Evolutionary conservation across 2,113 vertebrate genomes (phyloP), one percentile per base, ranked within the genome.

Genomic region (Trichechus manatus): DNA sequence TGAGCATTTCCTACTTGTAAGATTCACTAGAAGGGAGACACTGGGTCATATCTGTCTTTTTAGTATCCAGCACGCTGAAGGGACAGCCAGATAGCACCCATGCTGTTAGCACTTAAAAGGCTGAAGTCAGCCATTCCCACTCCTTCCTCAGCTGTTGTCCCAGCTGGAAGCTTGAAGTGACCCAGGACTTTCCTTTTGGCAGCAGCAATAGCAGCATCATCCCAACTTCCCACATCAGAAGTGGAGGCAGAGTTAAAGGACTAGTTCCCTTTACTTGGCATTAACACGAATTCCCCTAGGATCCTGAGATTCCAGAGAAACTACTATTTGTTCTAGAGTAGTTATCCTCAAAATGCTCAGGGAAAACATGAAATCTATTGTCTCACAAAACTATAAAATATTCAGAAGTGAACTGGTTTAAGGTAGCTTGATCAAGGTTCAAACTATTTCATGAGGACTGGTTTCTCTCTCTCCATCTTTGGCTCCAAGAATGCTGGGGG

Each of bases 221-320:
- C 39, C 20, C 64, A 47, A 84, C 64, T 17, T 36, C n/a, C 63
- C 27, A 1, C 14, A 1, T 22, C 15, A 56, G 83, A 88, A 50
- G 56, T 42, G 10, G 0, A 47, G 31, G 1, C 68, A 47, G 44
- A 23, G 36, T 23, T 63, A 25, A 39, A 15, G 77, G 33, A 31
- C 5, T 3, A 23, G 81, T 36, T 91, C 68, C 68, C n/a, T 19
- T 85, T 59, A 36, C 59, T 61, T 56, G n/a, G 13, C 42, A 44
- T 72, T 47, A 42, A 44, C 27, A 7, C 25, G 33, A 66, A 29
- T 33, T 89, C 61, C 27, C 47, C 50, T 53, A 63, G 85, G 42
- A 74, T 63, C 74, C 74, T 89, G 79, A 77, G 81, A 36, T 33
- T 86, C 72, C 80, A 85, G 64, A 77, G 74, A 81, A 89, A 63